Conservation (phyloP, 2,888 invertebrate genomes). For the Petrolisthes cinctipes region DNA sequence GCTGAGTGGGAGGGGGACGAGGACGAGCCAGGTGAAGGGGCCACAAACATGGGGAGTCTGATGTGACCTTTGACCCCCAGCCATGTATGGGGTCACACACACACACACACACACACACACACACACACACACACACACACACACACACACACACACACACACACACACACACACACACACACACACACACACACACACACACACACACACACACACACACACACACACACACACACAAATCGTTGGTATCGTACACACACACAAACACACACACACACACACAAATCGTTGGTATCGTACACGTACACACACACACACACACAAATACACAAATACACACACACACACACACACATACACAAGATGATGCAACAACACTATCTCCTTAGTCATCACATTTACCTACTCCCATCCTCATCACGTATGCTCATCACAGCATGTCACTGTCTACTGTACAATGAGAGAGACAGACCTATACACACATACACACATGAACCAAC, state of each 20-base stretch:
- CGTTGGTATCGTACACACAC: no score
- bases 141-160: not conserved
- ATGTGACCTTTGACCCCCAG: not conserved
- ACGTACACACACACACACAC: constrained; percentile 1
- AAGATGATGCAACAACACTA: not conserved
- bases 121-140: not conserved
- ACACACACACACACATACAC: not conserved
- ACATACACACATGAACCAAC: no score
- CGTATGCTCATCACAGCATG: no score
- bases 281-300: no score
- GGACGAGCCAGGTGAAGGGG: not conserved
- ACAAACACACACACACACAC: not conserved
- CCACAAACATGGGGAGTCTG: not conserved
- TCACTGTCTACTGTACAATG: no score
- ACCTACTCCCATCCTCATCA: no score
- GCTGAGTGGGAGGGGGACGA: not conserved
- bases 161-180: constrained; percentile 1
- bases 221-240: constrained; percentile 1
- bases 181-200: constrained; percentile 1
- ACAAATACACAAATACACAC: no score
- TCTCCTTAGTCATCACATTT: no score
- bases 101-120: constrained; percentile 1
- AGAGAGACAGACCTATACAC: no score
- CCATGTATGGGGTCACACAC: not conserved
- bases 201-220: not conserved